Evolutionary conservation across 64 coral and sea anemone genomes (phyloP).

Genomic region (Montipora sp.): DNA sequence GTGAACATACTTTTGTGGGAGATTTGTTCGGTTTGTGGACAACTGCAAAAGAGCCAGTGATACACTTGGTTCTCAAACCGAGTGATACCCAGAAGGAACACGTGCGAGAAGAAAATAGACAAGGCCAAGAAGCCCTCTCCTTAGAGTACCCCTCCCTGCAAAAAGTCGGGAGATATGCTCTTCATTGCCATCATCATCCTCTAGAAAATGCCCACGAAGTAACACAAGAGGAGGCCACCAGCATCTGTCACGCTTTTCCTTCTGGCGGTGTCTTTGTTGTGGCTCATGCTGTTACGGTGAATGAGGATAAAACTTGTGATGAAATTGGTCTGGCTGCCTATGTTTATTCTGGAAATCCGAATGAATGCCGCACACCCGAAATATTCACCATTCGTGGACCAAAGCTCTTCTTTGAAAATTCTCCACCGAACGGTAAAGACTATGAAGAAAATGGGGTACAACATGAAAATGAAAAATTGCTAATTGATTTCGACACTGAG

Average conservation of each 20-base stretch:
- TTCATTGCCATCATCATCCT: not conserved
- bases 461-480: not conserved
- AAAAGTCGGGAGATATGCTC: slow-evolving; percentile 5
- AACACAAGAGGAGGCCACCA: not conserved
- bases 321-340: not conserved
- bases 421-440: not conserved
- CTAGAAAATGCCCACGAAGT: not conserved
- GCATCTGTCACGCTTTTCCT: not conserved
- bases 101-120: too few species aligned
- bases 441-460: not conserved
- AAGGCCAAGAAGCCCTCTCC: not conserved
- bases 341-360: not conserved
- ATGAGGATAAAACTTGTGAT: not conserved
- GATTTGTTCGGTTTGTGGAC: slow-evolving; percentile 78
- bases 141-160: not conserved
- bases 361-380: not conserved
- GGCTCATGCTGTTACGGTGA: not conserved
- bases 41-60: slow-evolving; percentile 49
- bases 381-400: not conserved
- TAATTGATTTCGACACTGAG: not conserved
- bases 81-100: not conserved
- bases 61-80: slow-evolving; percentile 31
- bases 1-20: not conserved
- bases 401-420: not conserved
- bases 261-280: not conserved